Evolutionary conservation across 2,113 vertebrate species (phyloP).

Genomic region (Zosterops hypoxanthus): DNA sequence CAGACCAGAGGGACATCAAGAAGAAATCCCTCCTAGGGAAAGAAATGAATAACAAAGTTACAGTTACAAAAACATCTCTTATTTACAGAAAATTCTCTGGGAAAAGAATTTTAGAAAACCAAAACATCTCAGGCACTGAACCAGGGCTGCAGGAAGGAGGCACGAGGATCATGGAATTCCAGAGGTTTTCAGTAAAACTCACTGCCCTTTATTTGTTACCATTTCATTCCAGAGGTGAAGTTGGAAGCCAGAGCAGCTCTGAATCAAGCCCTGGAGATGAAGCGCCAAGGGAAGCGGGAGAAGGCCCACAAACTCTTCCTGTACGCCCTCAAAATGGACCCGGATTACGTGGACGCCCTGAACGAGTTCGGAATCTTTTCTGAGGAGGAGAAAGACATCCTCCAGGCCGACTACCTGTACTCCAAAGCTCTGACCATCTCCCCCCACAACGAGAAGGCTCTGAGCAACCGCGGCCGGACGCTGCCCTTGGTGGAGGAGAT

Average conservation of each 20-base stretch:
- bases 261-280: constrained; percentile 95
- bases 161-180: rapidly evolving
- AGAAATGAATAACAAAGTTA: too few species aligned
- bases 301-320: constrained; percentile 93
- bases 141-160: neutral
- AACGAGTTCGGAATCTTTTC: constrained; percentile 92
- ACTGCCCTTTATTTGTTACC: rapidly evolving
- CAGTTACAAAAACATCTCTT: too few species aligned
- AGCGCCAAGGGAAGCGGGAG: constrained; percentile 88
- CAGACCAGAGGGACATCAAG: too few species aligned
- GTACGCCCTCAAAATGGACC: constrained; percentile 92
- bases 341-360: constrained; percentile 89
- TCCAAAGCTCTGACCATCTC: constrained; percentile 90
- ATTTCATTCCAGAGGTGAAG: constrained; percentile 77
- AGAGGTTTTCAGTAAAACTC: neutral
- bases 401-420: constrained; percentile 93
- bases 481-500: constrained; percentile 95
- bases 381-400: constrained; percentile 93
- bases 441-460: constrained; percentile 87
- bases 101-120: too few species aligned
- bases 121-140: too few species aligned
- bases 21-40: too few species aligned
- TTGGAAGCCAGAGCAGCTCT: constrained; percentile 89
- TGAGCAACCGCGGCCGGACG: constrained; percentile 89
- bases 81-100: too few species aligned